phyloP scores from a whole-genome alignment of 2,888 invertebrate genomes.

The Machimus atricapillus region DNA sequence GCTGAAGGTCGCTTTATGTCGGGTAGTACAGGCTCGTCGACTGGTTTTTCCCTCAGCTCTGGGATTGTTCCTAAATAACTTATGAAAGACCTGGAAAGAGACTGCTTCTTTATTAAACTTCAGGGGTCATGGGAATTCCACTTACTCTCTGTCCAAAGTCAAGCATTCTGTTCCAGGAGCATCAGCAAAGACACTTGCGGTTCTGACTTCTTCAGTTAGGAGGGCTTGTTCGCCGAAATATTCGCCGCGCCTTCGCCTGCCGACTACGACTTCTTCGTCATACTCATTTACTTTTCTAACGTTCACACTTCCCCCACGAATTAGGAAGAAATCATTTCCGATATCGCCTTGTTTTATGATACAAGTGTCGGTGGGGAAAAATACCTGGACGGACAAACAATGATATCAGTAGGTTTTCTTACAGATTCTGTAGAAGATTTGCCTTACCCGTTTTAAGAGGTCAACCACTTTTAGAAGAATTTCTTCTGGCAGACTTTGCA shows the following conservation, averaged over 20 bases:
- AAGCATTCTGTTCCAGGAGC: constrained; percentile 85
- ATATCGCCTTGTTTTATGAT: constrained; percentile 86
- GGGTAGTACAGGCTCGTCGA: constrained; percentile 48
- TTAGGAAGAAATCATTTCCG: constrained; percentile 91
- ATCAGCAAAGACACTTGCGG: constrained; percentile 90
- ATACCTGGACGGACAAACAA: constrained; percentile 67
- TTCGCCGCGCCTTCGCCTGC: constrained; percentile 76
- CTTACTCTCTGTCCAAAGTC: constrained; percentile 81
- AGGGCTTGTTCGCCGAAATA: constrained; percentile 92
- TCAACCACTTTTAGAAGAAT: constrained; percentile 84
- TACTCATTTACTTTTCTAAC: constrained; percentile 72
- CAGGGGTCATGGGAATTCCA: constrained; percentile 49
- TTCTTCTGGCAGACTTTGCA: constrained; percentile 74
- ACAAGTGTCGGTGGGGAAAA: constrained; percentile 77
- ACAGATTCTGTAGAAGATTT: not conserved
- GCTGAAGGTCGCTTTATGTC: constrained; percentile 52
- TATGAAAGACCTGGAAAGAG: constrained; percentile 70
- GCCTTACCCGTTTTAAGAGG: constrained; percentile 79
- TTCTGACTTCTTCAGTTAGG: constrained; percentile 82
- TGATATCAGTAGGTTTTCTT: not conserved
- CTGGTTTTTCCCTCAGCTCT: constrained; percentile 60
- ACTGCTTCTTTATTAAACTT: constrained; percentile 43
- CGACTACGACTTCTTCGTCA: constrained; percentile 71
- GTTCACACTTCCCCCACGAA: constrained; percentile 81
- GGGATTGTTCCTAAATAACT: constrained; percentile 78